phyloP scores from a whole-genome alignment of 2,888 invertebrate genomes.

The Petrolisthes manimaculis region DNA sequence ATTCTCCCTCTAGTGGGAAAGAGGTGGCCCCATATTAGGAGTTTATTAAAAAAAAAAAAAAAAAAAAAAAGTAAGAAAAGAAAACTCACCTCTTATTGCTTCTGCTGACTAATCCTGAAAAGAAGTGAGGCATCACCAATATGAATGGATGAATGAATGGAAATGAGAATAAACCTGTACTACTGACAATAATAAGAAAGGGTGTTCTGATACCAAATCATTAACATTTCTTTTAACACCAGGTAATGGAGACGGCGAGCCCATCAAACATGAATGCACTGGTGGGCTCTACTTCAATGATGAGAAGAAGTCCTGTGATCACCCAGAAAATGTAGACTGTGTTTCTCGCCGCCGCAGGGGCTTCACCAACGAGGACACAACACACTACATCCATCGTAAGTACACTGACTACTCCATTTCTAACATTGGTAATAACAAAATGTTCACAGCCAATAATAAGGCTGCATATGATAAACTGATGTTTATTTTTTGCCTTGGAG shows the following conservation, averaged over 20 bases:
- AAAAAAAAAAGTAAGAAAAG: too few relatives aligned
- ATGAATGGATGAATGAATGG: too few relatives aligned
- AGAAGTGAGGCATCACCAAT: too few relatives aligned
- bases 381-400: constrained; percentile 35
- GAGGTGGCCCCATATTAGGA: too few relatives aligned
- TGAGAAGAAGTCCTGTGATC: constrained; percentile 54
- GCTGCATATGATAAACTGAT: too few relatives aligned
- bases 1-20: too few relatives aligned
- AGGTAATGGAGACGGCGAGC: constrained; percentile 59
- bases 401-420: neutral
- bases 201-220: neutral
- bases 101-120: too few relatives aligned
- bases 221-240: neutral
- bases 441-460: too few relatives aligned
- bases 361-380: neutral
- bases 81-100: too few relatives aligned
- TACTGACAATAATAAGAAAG: neutral
- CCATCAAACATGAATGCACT: constrained; percentile 58
- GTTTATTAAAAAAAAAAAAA: too few relatives aligned
- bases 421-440: neutral
- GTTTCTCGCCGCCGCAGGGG: constrained; percentile 19
- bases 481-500: too few relatives aligned
- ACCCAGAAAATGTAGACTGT: constrained; percentile 54
- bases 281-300: constrained; percentile 62
- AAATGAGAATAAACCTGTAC: too few relatives aligned